Base-by-base conservation (phyloP, 2,113 vertebrate genomes). In the Lycaon pictus region DNA sequence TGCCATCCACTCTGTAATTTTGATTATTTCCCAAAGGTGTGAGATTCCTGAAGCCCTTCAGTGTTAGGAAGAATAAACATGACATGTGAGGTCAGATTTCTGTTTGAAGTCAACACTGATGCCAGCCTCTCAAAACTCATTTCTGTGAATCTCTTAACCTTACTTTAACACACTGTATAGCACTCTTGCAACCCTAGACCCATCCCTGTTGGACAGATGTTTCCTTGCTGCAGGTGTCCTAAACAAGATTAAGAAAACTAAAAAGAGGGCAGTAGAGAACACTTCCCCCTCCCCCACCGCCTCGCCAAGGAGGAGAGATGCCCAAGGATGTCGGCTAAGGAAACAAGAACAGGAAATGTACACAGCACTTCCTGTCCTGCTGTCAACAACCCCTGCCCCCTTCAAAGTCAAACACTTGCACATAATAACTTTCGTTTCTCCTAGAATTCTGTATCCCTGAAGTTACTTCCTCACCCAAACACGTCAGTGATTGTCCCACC, bases 341-440 rank as follows among this genome's bases (percentile, higher is more conserved):
- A 95, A 98, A 72, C n/a, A 82, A 60, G 71, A 96, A 91, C 51
- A 91, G 90, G 91, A 97, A 97, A 82, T 90, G 22, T 76, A 53
- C 63, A 76, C 58, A 56, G 17, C 11, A 23, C 25, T 95, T 97
- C 27, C 63, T 72, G 37, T 37, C 53, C 86, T 32, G 22, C 71
- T 89, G n/a, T 71, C 81, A 94, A 29, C 35, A 20, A 53, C 51
- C 58, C 35, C 1, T 77, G 3, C 11, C 37, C 65, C 20, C 16
- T 51, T 65, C 62, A 29, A 48, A 72, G 62, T 65, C 69, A 53
- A 94, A 74, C 13, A 60, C 27, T 32, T 51, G 16, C 63, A 85
- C 51, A 32, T 25, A 72, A 8, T 79, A 55, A 85, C 80, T 22
- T 89, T 43, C 13, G 16, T 71, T 95, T 92, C 79, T 94, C 51